Evolutionary conservation across 1,140 invertebrate species (phyloP), one percentile per base, ranked within the genome.

Genomic region (Liolophura sinensis): DNA sequence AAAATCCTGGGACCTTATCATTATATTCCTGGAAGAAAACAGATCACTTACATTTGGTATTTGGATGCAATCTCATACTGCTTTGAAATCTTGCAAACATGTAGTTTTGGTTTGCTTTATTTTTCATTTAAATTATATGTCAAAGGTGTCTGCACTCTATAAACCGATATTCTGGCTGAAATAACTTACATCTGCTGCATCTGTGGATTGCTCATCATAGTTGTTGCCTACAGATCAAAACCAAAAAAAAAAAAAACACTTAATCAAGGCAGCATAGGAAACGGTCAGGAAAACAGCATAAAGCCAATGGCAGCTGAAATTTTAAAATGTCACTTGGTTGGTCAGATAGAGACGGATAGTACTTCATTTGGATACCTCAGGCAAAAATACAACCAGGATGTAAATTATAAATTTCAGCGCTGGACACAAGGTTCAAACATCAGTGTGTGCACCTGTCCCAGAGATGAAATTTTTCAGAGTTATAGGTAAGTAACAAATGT

Each of bases 121-220:
- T n/a, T 58, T n/a, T 24, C n/a, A n/a, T n/a, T n/a, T 1, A 20
- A 20, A 54, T 20, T 54, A 20, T 54, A 54, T 3, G 3, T 54
- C n/a, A 54, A 3, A n/a, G 51, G 24, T 20, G 12, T n/a, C 51
- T 18, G 31, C 56, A 55, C 27, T 31, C 1, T 27, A 20, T 7
- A 52, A 73, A n/a, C 9, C 7, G 22, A 62, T 14, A 60, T 16
- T 59, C 25, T 20, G 49, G n/a, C n/a, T n/a, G n/a, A n/a, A n/a
- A n/a, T n/a, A n/a, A 75, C 81, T 76, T 76, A 82, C 82, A 83
- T 82, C 64, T 78, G 73, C 59, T 83, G 82, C 77, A 83, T 79
- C 56, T 82, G 75, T 70, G 82, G 82, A 65, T 82, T 82, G 16
- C 73, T 73, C 77, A 83, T 81, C 75, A 83, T 74, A n/a, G 62